Evolutionary conservation across 1,140 invertebrate species (phyloP), one percentile per base, ranked within the genome.

Genomic region (Stenopsyche tienmushanensis): DNA sequence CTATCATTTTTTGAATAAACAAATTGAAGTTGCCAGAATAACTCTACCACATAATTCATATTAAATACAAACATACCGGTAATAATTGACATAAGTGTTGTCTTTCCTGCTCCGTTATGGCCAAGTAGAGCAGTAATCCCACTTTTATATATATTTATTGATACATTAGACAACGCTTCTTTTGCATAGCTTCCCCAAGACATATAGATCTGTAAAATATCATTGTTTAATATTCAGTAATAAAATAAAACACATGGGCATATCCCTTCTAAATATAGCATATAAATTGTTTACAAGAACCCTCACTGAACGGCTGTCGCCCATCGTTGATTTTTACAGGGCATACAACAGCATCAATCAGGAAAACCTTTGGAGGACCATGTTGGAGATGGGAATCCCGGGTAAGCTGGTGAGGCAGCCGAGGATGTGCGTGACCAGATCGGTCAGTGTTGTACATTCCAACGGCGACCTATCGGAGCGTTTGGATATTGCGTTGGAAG

Each of bases 11-110:
- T 34, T 7, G 5, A 34, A 34, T 7, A 7, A 34, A 34, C 13
- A 34, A 34, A 34, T 34, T 34, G 5, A 34, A 5, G 5, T 13
- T 5, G 13, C 29, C 5, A 34, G 29, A 34, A 34, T 34, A 34
- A 34, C 5, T 7, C 13, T 34, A 5, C 29, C 29, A 34, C 5
- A 34, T 7, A 34, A 34, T 34, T 34, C 5, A 5, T 34, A 34
- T 34, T 34, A 34, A 34, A 7, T 34, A 34, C 5, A 44, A 68
- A 68, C 67, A 75, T 77, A 83, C 89, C 90, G 59, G 91, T 93
- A 1, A 94, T 78, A 81, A 94, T 93, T 1, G 86, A 86, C 88
- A 95, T 89, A 69, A 87, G 85, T 52, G 90, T 91, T 0, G 89
- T 91, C 73, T 88, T 88, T 13, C 85, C 86, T 1, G 85, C 86